Conservation (phyloP, 1,140 invertebrate genomes). For the Manduca sexta region DNA sequence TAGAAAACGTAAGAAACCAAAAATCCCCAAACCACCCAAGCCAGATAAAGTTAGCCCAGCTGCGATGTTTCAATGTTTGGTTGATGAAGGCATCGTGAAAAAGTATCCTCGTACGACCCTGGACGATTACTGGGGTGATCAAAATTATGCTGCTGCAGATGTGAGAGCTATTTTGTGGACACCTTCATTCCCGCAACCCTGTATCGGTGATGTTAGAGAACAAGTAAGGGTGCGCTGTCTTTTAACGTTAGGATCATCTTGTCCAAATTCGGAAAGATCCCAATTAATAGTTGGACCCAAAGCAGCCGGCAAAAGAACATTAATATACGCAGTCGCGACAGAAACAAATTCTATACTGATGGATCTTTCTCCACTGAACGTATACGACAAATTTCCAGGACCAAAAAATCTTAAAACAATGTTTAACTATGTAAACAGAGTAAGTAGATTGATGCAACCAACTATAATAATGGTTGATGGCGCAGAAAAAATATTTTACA, state of each 20-base stretch:
- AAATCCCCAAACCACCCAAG: conserved; percentile 36
- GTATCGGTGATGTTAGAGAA: conserved; percentile 56
- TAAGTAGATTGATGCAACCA: conserved; percentile 82
- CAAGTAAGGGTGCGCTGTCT: conserved; percentile 51
- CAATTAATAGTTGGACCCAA: conserved; percentile 53
- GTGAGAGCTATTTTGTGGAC: conserved; percentile 50
- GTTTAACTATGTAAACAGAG: conserved; percentile 59
- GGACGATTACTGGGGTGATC: conserved; percentile 58
- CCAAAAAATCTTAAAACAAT: conserved; percentile 57
- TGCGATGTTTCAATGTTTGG: conserved; percentile 53
- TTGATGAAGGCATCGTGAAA: conserved; percentile 52
- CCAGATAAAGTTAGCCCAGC: conserved; percentile 44
- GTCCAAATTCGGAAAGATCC: conserved; percentile 34
- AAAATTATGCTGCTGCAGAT: conserved; percentile 58
- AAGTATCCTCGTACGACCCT: conserved; percentile 46
- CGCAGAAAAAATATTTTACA: conserved; percentile 89
- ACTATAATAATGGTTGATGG: conserved; percentile 87
- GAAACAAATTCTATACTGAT: conserved; percentile 61
- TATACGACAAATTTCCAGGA: conserved; percentile 56
- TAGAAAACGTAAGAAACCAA: conserved; percentile 55
- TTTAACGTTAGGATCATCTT: conserved; percentile 45
- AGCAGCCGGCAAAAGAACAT: conserved; percentile 49
- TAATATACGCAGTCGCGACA: conserved; percentile 55
- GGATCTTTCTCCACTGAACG: conserved; percentile 54
- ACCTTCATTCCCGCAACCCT: conserved; percentile 47